These are phyloP conservation scores for Pelvicachromis taeniatus DNA, from an alignment of 2,113 vertebrate species.

Conservation along the genomic window DNA sequence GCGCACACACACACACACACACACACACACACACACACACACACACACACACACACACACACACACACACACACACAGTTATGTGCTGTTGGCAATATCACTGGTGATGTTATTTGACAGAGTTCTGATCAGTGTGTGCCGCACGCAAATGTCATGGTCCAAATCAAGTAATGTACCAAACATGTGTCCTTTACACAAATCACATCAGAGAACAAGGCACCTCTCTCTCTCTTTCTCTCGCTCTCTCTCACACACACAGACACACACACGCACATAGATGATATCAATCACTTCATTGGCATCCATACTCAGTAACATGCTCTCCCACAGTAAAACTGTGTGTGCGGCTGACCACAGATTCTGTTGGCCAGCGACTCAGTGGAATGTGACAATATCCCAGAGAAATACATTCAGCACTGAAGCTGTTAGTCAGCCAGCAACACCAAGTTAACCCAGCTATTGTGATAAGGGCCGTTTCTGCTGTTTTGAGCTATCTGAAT, in stretches of 20 bases:
- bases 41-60: too few relatives aligned
- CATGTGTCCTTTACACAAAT: slow-evolving; percentile 47
- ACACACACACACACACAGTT: neutral
- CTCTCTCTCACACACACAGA: too few relatives aligned
- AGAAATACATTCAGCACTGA: slow-evolving; percentile 26
- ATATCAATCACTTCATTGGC: slow-evolving; percentile 54
- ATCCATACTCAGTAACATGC: slow-evolving; percentile 25
- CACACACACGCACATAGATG: neutral
- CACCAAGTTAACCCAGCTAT: neutral
- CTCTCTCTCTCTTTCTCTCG: neutral
- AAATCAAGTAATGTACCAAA: slow-evolving; percentile 60
- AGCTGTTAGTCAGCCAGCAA: neutral
- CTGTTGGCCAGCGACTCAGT: slow-evolving; percentile 18
- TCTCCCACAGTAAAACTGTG: slow-evolving; percentile 58
- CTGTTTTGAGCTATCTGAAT: neutral
- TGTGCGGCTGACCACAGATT: slow-evolving; percentile 48
- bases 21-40: neutral
- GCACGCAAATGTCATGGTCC: slow-evolving; percentile 55
- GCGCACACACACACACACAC: neutral
- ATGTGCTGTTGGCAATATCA: slow-evolving; percentile 18
- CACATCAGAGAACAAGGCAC: slow-evolving; percentile 16
- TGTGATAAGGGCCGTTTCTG: neutral
- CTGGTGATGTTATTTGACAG: slow-evolving; percentile 53
- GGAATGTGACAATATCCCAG: slow-evolving; percentile 54
- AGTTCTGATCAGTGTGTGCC: slow-evolving; percentile 55